These are phyloP conservation scores for Chrysomallon squamiferum DNA, from an alignment of 1,140 invertebrate species.

Conservation along the genomic window DNA sequence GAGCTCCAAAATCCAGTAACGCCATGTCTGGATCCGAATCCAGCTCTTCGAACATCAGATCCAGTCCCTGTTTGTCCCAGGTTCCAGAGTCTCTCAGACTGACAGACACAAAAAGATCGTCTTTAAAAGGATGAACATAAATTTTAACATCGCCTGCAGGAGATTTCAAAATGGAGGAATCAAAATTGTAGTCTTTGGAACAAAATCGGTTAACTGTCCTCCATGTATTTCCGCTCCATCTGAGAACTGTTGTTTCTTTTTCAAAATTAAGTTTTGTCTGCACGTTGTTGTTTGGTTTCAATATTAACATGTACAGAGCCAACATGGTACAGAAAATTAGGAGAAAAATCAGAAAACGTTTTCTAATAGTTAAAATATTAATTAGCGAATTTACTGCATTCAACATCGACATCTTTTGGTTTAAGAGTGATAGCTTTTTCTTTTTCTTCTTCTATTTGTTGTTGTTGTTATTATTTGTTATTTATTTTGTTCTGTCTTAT, in stretches of 20 bases:
- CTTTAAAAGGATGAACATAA: conserved; percentile 12
- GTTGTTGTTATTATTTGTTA: too few species aligned
- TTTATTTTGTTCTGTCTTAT: too few species aligned
- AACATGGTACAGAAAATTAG: too few species aligned
- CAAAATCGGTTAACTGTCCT: background rate
- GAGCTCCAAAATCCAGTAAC: conserved; percentile 50
- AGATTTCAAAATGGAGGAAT: background rate
- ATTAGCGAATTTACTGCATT: too few species aligned
- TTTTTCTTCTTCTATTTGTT: too few species aligned
- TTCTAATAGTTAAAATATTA: too few species aligned
- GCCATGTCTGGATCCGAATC: conserved; percentile 15
- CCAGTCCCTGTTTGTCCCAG: conserved; percentile 21
- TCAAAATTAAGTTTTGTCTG: background rate
- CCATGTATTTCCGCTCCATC: background rate
- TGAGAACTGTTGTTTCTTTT: background rate
- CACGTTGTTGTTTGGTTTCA: too few species aligned
- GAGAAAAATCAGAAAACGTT: too few species aligned
- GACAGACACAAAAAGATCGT: conserved; percentile 20
- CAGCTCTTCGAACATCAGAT: conserved; percentile 4
- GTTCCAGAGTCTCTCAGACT: conserved; percentile 14
- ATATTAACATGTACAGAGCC: too few species aligned
- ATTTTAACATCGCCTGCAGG: conserved; percentile 4
- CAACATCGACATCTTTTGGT: too few species aligned
- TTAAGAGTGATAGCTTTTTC: too few species aligned
- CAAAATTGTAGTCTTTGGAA: background rate